Conservation (phyloP, 2,797 vertebrate species). For the Mormyrops boulengeri region DNA sequence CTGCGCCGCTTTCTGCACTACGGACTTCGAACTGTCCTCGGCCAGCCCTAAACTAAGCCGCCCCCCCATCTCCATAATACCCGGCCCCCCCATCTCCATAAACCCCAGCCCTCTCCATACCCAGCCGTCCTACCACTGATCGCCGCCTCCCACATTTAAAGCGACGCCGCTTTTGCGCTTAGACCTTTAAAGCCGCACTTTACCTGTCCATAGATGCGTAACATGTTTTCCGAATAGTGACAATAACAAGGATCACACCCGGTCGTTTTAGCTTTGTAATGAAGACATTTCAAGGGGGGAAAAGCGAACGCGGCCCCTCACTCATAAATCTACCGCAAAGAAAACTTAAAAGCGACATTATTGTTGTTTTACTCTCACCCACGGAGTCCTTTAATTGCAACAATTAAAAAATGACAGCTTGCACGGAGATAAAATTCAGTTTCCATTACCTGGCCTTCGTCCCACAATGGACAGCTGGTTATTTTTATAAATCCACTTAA, state of each 20-base stretch:
- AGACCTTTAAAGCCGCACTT: not conserved
- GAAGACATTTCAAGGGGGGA: not conserved
- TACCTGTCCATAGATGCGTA: not conserved
- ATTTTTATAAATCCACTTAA: not conserved
- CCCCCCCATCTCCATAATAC: not conserved
- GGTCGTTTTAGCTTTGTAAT: not conserved
- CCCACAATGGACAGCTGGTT: not conserved
- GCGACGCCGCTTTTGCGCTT: slow-evolving; percentile 36
- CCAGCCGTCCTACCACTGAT: slow-evolving; percentile 15
- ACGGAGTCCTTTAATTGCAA: not conserved
- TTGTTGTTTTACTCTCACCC: not conserved
- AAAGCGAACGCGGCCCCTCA: not conserved
- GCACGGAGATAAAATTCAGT: not conserved
- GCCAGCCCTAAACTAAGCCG: not conserved
- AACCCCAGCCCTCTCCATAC: not conserved
- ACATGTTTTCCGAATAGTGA: too few relatives aligned
- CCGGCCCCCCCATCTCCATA: not conserved
- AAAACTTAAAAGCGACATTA: not conserved
- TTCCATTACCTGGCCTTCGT: not conserved
- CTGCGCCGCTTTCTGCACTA: not conserved
- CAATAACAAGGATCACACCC: not conserved
- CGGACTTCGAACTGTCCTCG: not conserved
- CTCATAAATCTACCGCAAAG: not conserved
- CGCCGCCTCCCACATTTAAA: slow-evolving; percentile 53
- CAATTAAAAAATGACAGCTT: not conserved